phyloP scores from a whole-genome alignment of 2,113 vertebrate species.

The Macheiramphus alcinus region DNA sequence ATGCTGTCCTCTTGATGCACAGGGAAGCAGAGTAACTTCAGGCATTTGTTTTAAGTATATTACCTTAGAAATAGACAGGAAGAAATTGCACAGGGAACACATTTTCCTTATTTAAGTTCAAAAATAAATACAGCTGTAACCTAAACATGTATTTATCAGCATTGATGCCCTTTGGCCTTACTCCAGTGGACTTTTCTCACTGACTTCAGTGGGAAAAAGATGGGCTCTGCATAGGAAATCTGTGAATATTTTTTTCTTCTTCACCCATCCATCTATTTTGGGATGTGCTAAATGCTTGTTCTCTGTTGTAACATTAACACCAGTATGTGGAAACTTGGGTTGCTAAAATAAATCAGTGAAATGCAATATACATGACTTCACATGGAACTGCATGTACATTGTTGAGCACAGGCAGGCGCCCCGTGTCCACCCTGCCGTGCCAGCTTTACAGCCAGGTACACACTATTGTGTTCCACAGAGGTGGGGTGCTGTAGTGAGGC shows the following conservation, averaged over 20 bases:
- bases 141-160: background rate
- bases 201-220: constrained; percentile 4
- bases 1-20: background rate
- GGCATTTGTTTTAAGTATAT: background rate
- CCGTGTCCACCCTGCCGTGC: background rate
- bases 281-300: constrained; percentile 66
- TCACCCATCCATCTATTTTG: constrained; percentile 60
- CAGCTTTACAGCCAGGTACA: background rate
- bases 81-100: background rate
- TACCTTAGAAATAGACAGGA: background rate
- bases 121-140: background rate
- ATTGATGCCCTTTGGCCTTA: background rate
- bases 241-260: constrained; percentile 37
- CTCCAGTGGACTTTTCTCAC: background rate
- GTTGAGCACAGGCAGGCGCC: background rate
- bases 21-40: background rate
- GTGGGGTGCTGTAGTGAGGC: background rate
- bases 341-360: constrained; percentile 71
- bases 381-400: constrained; percentile 52
- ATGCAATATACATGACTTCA: constrained; percentile 61
- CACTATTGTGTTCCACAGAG: background rate
- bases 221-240: constrained; percentile 12
- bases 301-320: constrained; percentile 70
- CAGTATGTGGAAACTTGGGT: constrained; percentile 59
- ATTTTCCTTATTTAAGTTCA: background rate